A percentile compares a stretch with the other conserved stretches of the same genome.
Conservation (phyloP, 2,797 vertebrate species). For the Trachurus trachurus region DNA sequence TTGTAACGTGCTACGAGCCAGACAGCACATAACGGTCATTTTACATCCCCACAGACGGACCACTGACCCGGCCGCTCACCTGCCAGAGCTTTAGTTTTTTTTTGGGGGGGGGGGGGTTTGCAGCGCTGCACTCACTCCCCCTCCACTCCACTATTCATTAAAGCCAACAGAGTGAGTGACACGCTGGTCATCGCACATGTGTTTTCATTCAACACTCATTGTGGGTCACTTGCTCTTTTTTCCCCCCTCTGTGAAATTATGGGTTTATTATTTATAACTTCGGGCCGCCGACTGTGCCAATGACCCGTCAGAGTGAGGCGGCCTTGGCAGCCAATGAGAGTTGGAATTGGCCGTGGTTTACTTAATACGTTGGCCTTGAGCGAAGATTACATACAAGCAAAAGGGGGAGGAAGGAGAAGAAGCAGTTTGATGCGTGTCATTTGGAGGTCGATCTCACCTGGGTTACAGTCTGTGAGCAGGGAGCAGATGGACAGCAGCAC, state of each 20-base stretch:
- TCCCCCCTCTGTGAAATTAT: constrained; percentile 13
- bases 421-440: background rate
- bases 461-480: constrained; percentile 98
- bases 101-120: background rate
- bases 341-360: constrained; percentile 35
- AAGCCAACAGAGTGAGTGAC: background rate
- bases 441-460: constrained; percentile 84
- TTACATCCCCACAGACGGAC: constrained; percentile 1
- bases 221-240: background rate
- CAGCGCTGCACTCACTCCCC: background rate
- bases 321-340: constrained; percentile 32
- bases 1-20: background rate
- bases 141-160: background rate
- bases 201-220: background rate
- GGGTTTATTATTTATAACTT: constrained; percentile 49
- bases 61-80: constrained; percentile 3
- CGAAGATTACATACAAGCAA: constrained; percentile 19
- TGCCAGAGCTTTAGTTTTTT: background rate
- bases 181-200: background rate
- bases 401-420: background rate
- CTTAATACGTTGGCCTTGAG: constrained; percentile 25
- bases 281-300: constrained; percentile 5
- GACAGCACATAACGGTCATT: background rate
- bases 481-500: constrained; percentile 99
- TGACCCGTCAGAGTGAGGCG: constrained; percentile 25